A percentile compares a stretch with the other conserved stretches of the same genome.
These are phyloP conservation scores for Empidonax traillii DNA, from an alignment of 2,113 vertebrate species.

Conservation along the genomic window DNA sequence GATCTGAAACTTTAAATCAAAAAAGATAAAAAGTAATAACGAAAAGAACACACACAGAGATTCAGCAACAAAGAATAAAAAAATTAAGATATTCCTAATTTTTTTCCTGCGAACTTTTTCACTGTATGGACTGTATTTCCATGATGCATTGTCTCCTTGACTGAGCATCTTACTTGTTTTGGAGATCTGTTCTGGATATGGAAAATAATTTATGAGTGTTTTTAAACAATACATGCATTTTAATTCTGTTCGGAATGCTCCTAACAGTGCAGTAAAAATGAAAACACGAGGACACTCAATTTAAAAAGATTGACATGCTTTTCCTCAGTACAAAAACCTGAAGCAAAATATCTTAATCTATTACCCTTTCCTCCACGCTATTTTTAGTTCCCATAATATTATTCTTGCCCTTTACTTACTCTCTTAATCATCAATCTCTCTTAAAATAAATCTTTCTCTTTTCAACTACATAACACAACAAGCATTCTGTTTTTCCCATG, in stretches of 20 bases:
- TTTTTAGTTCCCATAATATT: neutral
- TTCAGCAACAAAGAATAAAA: neutral
- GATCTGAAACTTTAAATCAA: neutral
- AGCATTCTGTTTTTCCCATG: neutral
- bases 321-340: neutral
- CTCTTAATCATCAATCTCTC: neutral
- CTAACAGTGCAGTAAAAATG: neutral
- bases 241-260: neutral
- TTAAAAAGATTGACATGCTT: neutral
- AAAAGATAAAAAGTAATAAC: neutral
- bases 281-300: neutral
- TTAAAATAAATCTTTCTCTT: slow-evolving; percentile 21
- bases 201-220: neutral
- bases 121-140: neutral
- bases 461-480: neutral
- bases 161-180: neutral
- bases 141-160: neutral
- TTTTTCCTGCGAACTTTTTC: neutral
- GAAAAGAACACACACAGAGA: neutral
- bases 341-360: neutral
- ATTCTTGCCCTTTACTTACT: neutral
- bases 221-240: neutral
- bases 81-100: neutral
- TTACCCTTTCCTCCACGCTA: neutral
- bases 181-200: neutral